A percentile compares a stretch with the other conserved stretches of the same genome.
Evolutionary conservation across 2,113 vertebrate genomes (phyloP).

Genomic region (Lamprologus tigripictilis): DNA sequence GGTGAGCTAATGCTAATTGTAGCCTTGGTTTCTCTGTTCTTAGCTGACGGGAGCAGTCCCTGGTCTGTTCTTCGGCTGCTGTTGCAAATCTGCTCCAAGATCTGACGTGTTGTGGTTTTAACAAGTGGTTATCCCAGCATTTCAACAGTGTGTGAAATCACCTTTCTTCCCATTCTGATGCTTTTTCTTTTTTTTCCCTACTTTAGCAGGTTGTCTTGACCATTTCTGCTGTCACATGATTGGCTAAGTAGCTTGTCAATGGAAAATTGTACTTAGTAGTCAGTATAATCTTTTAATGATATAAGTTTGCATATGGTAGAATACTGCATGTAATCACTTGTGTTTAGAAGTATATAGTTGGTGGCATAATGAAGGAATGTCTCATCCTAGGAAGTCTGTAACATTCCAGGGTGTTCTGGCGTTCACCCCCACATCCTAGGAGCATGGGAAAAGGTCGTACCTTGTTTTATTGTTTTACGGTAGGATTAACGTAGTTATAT

Average conservation of each 20-base stretch:
- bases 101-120: not conserved
- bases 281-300: too few relatives aligned
- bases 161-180: not conserved
- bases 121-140: not conserved
- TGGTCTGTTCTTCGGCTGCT: not conserved
- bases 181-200: too few relatives aligned
- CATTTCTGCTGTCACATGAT: rapidly evolving
- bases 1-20: not conserved
- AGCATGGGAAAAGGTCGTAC: too few relatives aligned
- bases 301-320: too few relatives aligned
- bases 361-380: too few relatives aligned
- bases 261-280: too few relatives aligned
- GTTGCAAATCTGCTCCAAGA: not conserved
- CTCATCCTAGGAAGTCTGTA: too few relatives aligned
- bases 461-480: too few relatives aligned
- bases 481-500: too few relatives aligned
- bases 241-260: not conserved
- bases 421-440: rapidly evolving
- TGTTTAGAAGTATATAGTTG: too few relatives aligned
- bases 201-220: not conserved
- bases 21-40: not conserved
- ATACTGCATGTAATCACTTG: too few relatives aligned
- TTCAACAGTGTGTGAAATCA: not conserved
- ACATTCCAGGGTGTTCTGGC: too few relatives aligned
- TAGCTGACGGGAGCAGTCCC: not conserved